Base-by-base conservation (phyloP, 1,140 invertebrate species). In the Aphidius gifuensis region DNA sequence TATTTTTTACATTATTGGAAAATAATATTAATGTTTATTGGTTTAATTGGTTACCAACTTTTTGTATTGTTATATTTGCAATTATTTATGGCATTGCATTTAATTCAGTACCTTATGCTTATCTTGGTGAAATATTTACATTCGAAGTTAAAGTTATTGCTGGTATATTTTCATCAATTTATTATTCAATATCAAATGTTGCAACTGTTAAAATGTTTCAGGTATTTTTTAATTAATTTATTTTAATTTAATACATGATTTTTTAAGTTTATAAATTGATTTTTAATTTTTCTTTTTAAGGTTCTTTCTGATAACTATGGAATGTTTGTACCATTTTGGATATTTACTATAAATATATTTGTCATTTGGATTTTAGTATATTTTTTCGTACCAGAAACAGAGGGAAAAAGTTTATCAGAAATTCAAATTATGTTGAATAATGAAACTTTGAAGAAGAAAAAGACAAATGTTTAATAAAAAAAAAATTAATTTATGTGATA, bases 1-100 rank as follows among this genome's bases (percentile, higher is more conserved):
- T 85, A 21, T 90, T 86, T 71, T 90, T 88, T 69, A 83, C 87
- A 55, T 69, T 89, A 43, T 80, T 86, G 68, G 67, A 73, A 1
- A 69, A 71, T 43, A 75, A 75, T 16, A 70, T 75, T 8, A 74
- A 86, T 64, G 80, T 86, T 11, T 61, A 65, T 49, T 58, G 64
- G 40, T 63, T 76, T 46, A 74, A 66, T 44, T 82, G 70, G 74
- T 65, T 74, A 38, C 77, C 73, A 6, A 73, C 66, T 6, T 64
- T 76, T 32, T 79, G 70, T 60, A 62, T 82, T 7, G 65, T 79
- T 39, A 69, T 73, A 32, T 81, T 77, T 47, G 73, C 77, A 3
- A 61, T 82, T 9, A 69, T 74, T 3, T 79, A 75, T 56, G 79
- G 75, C 9, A 64, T 82, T 38, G 77, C 79, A 0, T 61, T 82